phyloP scores from a whole-genome alignment of 2,888 invertebrate genomes.

The Gymnocheta viridis region DNA sequence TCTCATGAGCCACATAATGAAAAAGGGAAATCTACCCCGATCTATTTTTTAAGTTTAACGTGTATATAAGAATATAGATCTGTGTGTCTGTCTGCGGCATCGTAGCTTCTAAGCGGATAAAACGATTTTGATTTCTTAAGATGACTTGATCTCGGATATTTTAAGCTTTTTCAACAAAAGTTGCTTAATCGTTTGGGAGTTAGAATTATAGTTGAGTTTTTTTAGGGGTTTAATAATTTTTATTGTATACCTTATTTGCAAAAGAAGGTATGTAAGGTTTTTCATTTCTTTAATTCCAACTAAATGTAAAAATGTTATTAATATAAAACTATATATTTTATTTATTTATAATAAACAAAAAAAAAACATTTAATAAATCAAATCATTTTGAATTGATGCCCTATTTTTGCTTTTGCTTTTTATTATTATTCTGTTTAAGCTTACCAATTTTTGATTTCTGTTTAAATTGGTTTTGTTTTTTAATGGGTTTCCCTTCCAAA shows the following conservation, averaged over 20 bases:
- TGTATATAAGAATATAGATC: too few relatives aligned
- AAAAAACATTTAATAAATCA: neutral
- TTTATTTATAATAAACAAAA: slow-evolving; percentile 38
- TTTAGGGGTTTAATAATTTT: neutral
- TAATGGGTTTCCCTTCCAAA: slow-evolving; percentile 78
- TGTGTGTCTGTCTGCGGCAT: too few relatives aligned
- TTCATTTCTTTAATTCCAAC: slow-evolving; percentile 1
- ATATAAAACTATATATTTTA: slow-evolving; percentile 29
- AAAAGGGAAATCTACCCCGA: too few relatives aligned
- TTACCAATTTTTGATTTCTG: slow-evolving; percentile 78
- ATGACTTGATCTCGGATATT: too few relatives aligned
- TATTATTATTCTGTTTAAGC: slow-evolving; percentile 75
- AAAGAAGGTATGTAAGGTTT: neutral
- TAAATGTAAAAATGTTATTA: slow-evolving; percentile 34
- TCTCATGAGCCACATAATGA: too few relatives aligned
- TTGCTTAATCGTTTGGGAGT: neutral
- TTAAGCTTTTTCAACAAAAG: too few relatives aligned
- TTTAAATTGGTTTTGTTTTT: slow-evolving; percentile 75
- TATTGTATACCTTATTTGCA: slow-evolving; percentile 22
- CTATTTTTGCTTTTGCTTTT: slow-evolving; percentile 68
- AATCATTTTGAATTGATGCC: neutral
- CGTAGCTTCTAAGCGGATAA: too few relatives aligned
- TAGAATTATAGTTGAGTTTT: neutral
- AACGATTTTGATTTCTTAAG: too few relatives aligned
- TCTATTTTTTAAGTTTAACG: too few relatives aligned